Base-by-base conservation (phyloP, 2,113 vertebrate genomes). In the Ptyas mucosa region DNA sequence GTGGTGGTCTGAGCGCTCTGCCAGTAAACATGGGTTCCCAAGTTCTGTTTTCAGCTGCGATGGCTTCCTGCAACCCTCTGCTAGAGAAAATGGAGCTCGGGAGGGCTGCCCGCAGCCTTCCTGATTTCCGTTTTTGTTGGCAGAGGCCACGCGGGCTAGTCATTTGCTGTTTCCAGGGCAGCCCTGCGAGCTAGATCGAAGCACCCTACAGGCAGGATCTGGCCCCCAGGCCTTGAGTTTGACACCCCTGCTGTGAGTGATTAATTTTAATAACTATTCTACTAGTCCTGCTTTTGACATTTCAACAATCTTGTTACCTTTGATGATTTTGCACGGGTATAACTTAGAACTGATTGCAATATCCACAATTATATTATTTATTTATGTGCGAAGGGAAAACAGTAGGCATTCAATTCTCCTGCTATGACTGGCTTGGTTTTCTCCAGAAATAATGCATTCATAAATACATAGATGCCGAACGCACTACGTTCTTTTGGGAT, bases 241-340 rank as follows among this genome's bases (percentile, higher is more conserved):
- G 53, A 53, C 3, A 53, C 3, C 53, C 14, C 14, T 53, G 53
- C 89, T 92, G 57, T 81, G 85, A 91, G 0, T 8, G 26, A 43
- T 0, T 0, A 51, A 12, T 91, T 87, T 10, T 89, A 91, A 95
- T 92, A 96, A 94, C 85, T 94, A 75, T 43, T 93, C 29, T 92
- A 46, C 89, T 93, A 54, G 5, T 1, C 20, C 92, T 94, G 94
- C 90, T 51, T 86, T 89, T 96, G 75, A 75, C 55, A 88, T 6
- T 64, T 57, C 3, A 89, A 34, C 87, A 91, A 39, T 46, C 55
- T 49, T 6, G 52, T n/a, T 87, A 15, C 87, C 88, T 93, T 92
- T 93, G 57, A 89, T 92, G 53, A 91, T 49, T 15, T 93, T 90
- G 39, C 55, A 87, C 23, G 21, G 53, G 58, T 90, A 89, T 61